A percentile compares a stretch with the other conserved stretches of the same genome.
phyloP scores from a whole-genome alignment of 2,797 vertebrate species.

The Valencia hispanica region DNA sequence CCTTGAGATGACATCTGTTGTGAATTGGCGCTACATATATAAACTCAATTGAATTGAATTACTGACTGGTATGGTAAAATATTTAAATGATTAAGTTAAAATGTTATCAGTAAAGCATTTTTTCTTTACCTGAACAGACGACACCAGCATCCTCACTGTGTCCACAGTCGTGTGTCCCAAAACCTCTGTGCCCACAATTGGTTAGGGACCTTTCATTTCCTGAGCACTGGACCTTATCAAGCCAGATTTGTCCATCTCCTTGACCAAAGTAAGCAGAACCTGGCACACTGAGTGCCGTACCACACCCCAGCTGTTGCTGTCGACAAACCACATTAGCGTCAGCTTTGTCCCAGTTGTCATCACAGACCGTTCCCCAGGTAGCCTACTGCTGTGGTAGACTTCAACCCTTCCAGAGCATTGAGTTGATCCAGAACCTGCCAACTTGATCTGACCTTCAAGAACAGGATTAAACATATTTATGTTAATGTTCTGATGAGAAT shows the following conservation, averaged over 20 bases:
- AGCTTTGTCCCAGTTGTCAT: not conserved
- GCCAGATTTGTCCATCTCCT: not conserved
- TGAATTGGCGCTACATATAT: not conserved
- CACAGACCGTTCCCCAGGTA: not conserved
- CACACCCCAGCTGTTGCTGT: not conserved
- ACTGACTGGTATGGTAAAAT: not conserved
- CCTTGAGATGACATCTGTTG: too few species aligned
- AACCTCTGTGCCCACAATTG: fast-evolving
- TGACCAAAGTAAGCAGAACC: not conserved
- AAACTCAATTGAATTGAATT: not conserved
- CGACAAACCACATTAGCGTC: not conserved
- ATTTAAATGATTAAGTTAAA: not conserved
- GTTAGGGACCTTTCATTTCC: not conserved
- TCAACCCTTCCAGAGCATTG: not conserved
- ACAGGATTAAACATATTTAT: not conserved
- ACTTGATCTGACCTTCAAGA: not conserved
- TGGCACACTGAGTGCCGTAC: not conserved
- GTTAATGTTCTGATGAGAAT: not conserved
- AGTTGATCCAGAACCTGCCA: not conserved
- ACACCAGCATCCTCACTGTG: not conserved
- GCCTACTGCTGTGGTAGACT: not conserved
- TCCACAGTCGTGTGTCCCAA: not conserved
- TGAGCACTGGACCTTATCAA: not conserved
- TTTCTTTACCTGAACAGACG: not conserved
- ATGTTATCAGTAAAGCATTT: not conserved